Evolutionary conservation across 1,140 invertebrate species (phyloP), one percentile per base, ranked within the genome.

Genomic region (Zaprionus tsacasi): DNA sequence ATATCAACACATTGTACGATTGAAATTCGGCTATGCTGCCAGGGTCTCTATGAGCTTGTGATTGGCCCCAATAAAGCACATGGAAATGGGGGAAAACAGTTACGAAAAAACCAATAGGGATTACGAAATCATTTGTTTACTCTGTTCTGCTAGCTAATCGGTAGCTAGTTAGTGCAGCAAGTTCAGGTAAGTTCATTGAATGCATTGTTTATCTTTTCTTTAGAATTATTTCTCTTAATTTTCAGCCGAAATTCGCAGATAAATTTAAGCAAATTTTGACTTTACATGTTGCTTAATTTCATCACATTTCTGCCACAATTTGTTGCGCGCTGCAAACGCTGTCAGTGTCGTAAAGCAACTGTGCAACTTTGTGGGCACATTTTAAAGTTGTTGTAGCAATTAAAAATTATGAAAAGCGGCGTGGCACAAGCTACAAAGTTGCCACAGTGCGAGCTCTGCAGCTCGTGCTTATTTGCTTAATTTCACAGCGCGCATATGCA

Each of bases 1-100:
- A 89, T 88, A 89, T 88, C 85, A 88, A 83, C 83, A 83, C 80
- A 88, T 81, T 75, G 82, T 81, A 66, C 78, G 82, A 85, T 85
- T 85, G 81, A 85, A 86, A 81, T 85, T 85, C 67, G 68, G 61
- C 77, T 70, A 69, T 67, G 66, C 65, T 57, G 70, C 61, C 52
- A 25, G 0, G 45, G 3, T 3, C 8, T 48, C 21, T 17, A 33
- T 56, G 73, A 67, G 79, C 54, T 83, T 73, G 67, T 88, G 79
- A 77, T 78, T 80, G 83, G 36, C 55, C 36, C 45, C 55, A 55
- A 82, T 88, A 82, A 87, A 74, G 43, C 54, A 40, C 55, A 25
- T n/a, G n/a, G n/a, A 45, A 27, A 11, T n/a, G n/a, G n/a, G n/a
- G 10, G 25, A 6, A 0, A 35, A 25, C 40, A n/a, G 30, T 8